Conservation (phyloP, 2,113 vertebrate species). For the Polypterus bichir region DNA sequence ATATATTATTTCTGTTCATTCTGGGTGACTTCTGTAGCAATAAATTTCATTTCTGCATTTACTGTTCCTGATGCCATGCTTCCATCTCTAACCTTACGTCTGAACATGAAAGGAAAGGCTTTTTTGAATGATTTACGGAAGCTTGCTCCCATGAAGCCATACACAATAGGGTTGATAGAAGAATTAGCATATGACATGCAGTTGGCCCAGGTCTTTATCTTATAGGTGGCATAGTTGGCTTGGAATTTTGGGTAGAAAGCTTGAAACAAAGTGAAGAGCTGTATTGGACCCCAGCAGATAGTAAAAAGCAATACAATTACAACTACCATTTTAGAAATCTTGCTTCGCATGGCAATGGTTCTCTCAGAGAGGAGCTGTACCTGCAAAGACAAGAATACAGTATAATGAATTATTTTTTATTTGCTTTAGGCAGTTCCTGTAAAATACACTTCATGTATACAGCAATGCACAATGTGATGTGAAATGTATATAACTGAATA, state of each 20-base stretch:
- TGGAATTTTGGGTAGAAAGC: slow-evolving; percentile 54
- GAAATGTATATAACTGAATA: too few species aligned
- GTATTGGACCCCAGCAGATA: slow-evolving; percentile 74
- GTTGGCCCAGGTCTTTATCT: slow-evolving; percentile 69
- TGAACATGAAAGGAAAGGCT: slow-evolving; percentile 64
- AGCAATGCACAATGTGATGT: too few species aligned
- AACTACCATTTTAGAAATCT: slow-evolving; percentile 72
- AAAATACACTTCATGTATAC: too few species aligned
- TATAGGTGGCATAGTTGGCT: slow-evolving; percentile 53
- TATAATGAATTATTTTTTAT: too few species aligned
- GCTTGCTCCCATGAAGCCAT: slow-evolving; percentile 63
- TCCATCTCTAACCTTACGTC: slow-evolving; percentile 55
- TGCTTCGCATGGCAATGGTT: slow-evolving; percentile 57
- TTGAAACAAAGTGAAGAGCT: slow-evolving; percentile 64
- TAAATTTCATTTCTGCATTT: slow-evolving; percentile 68
- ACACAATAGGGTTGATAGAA: slow-evolving; percentile 62
- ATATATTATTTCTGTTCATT: slow-evolving; percentile 31
- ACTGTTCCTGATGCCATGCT: slow-evolving; percentile 54
- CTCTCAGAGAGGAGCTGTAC: slow-evolving; percentile 66
- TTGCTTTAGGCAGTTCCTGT: too few species aligned
- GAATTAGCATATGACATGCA: slow-evolving; percentile 72
- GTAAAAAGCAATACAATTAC: slow-evolving; percentile 69
- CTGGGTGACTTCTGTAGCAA: slow-evolving; percentile 50
- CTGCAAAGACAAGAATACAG: slow-evolving; percentile 26
- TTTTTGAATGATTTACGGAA: slow-evolving; percentile 68